A percentile compares a stretch with the other conserved stretches of the same genome.
These are phyloP conservation scores for Ceratina japonica DNA, from an alignment of 1,140 invertebrate genomes.

Conservation along the genomic window DNA sequence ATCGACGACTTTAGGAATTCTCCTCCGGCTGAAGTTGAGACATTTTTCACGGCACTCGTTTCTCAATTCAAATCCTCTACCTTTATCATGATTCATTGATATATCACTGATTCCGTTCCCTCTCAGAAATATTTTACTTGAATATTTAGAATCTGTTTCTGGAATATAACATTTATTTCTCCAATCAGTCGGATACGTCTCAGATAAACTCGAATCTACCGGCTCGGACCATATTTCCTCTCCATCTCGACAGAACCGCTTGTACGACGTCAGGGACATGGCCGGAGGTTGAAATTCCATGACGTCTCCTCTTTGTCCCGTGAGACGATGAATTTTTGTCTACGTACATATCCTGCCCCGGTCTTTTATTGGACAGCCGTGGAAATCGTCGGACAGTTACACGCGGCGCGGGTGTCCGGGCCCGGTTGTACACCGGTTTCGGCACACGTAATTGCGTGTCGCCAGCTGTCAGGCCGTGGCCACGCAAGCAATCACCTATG, in stretches of 20 bases:
- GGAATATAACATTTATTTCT: too few species aligned
- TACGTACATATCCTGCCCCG: background rate
- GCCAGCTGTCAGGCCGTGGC: background rate
- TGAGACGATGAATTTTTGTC: background rate
- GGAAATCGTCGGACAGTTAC: slow-evolving; percentile 26
- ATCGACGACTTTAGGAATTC: background rate
- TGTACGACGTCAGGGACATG: background rate
- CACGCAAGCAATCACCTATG: slow-evolving; percentile 9
- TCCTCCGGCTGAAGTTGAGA: too few species aligned
- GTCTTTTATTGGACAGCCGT: slow-evolving; percentile 20
- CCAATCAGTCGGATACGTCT: too few species aligned
- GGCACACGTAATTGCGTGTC: slow-evolving; percentile 4
- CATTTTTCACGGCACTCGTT: too few species aligned
- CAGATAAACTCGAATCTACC: too few species aligned
- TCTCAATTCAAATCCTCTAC: too few species aligned
- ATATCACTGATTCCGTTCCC: too few species aligned
- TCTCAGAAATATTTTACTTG: too few species aligned
- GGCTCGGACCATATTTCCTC: background rate
- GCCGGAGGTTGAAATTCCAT: background rate
- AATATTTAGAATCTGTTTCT: too few species aligned
- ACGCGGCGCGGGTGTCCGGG: background rate
- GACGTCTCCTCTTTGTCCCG: background rate
- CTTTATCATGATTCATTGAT: too few species aligned
- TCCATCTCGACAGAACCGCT: background rate
- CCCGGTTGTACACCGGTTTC: background rate